These are phyloP conservation scores for Opisthocomus hoazin DNA, from an alignment of 2,113 vertebrate species.

Conservation along the genomic window DNA sequence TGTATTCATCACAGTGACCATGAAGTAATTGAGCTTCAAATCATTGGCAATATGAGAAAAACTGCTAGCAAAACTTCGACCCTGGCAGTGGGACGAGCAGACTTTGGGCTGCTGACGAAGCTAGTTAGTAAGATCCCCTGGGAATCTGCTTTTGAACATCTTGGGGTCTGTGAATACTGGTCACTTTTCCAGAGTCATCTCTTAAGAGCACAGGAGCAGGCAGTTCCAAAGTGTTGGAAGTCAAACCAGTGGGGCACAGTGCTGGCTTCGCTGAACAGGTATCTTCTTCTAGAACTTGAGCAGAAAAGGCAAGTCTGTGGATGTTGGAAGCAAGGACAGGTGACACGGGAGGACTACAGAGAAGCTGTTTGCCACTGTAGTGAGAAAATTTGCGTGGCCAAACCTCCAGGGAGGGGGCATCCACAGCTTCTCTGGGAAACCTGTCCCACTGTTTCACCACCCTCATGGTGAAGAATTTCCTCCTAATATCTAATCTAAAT, in stretches of 20 bases:
- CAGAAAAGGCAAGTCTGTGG: neutral
- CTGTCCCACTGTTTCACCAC: too few species aligned
- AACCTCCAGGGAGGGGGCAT: too few species aligned
- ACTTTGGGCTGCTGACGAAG: neutral
- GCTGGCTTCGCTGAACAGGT: neutral
- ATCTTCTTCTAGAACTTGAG: neutral
- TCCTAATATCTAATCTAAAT: too few species aligned
- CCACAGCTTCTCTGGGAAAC: too few species aligned
- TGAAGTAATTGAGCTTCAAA: neutral
- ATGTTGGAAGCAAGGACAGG: neutral
- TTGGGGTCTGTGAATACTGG: neutral
- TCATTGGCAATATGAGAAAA: neutral
- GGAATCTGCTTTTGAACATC: neutral
- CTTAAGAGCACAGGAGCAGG: neutral
- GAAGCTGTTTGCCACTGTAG: neutral
- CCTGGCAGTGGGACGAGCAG: neutral
- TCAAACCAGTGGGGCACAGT: neutral
- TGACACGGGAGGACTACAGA: neutral
- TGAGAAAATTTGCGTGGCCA: neutral
- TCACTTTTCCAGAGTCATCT: neutral
- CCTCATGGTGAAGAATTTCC: too few species aligned
- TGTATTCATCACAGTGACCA: neutral
- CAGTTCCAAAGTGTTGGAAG: neutral
- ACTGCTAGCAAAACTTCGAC: neutral
- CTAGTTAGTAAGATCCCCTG: neutral